phyloP scores from a whole-genome alignment of 92 coral and sea anemone species.

The Muricea muricata region DNA sequence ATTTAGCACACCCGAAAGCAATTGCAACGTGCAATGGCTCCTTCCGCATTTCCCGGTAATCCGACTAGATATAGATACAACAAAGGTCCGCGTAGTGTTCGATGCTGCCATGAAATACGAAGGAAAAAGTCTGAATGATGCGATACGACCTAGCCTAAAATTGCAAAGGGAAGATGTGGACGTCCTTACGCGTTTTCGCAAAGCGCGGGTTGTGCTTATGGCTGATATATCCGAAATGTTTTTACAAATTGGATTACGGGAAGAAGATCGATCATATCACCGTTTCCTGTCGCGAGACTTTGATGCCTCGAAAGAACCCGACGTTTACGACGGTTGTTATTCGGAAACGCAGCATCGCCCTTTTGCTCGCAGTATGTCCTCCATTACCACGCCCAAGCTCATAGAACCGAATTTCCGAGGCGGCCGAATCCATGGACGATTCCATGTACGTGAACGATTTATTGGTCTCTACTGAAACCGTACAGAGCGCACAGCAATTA shows the following conservation, averaged over 20 bases:
- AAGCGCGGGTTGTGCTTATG: constrained; percentile 47
- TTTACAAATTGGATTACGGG: constrained; percentile 38
- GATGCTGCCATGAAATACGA: constrained; percentile 58
- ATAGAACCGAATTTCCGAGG: too few species aligned
- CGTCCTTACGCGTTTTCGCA: constrained; percentile 47
- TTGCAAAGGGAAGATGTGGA: constrained; percentile 54
- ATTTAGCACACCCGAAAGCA: too few species aligned
- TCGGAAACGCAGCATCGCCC: constrained; percentile 26
- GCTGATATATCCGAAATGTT: constrained; percentile 70
- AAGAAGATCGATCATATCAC: constrained; percentile 63
- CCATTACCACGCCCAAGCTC: constrained; percentile 16
- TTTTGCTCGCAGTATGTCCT: constrained; percentile 25
- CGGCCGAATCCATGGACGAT: constrained; percentile 6
- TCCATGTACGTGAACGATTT: constrained; percentile 32
- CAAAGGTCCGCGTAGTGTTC: constrained; percentile 60
- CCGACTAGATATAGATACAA: constrained; percentile 58
- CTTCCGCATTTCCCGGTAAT: constrained; percentile 69
- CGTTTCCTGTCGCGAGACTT: constrained; percentile 57
- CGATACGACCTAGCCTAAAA: constrained; percentile 65
- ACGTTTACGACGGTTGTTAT: constrained; percentile 31
- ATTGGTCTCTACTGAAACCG: background rate
- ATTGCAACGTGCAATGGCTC: constrained; percentile 49
- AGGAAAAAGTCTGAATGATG: constrained; percentile 48
- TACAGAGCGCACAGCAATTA: background rate
- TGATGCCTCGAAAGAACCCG: constrained; percentile 30